Evolutionary conservation across 2,888 invertebrate species (phyloP).

Genomic region (Augiades crinisus): DNA sequence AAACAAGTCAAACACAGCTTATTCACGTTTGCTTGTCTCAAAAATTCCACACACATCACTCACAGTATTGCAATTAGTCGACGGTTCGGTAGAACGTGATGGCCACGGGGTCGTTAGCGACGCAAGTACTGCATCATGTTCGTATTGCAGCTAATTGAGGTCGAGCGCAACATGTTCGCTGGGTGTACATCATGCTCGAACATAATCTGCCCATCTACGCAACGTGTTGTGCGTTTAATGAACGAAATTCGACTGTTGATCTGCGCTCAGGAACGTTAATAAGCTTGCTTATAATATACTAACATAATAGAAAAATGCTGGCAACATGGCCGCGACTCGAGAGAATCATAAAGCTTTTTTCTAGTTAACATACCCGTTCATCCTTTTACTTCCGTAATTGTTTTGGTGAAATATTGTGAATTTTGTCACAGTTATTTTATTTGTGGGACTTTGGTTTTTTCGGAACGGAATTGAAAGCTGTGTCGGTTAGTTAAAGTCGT

Average conservation of each 20-base stretch:
- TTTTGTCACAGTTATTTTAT: no score
- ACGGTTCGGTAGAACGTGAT: constrained; percentile 21
- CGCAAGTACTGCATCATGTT: constrained; percentile 18
- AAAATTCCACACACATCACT: constrained; percentile 29
- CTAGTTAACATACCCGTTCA: no score
- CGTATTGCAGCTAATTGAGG: constrained; percentile 26
- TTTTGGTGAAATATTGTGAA: no score
- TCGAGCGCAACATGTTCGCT: constrained; percentile 21
- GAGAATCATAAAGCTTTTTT: no score
- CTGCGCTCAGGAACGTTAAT: constrained; percentile 4
- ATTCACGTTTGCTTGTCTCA: constrained; percentile 22
- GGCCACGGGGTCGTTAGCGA: constrained; percentile 22
- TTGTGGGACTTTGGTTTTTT: no score
- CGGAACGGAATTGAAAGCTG: no score
- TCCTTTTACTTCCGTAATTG: no score
- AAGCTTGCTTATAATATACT: no score
- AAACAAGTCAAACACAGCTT: constrained; percentile 10
- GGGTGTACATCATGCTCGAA: constrained; percentile 23
- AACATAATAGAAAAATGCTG: not conserved
- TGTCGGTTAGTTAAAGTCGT: no score
- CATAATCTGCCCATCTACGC: constrained; percentile 26
- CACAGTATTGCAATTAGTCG: constrained; percentile 29
- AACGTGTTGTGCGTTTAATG: constrained; percentile 21
- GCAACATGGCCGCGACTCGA: no score
- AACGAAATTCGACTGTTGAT: constrained; percentile 19